A percentile compares a stretch with the other conserved stretches of the same genome.
Evolutionary conservation across 1,140 invertebrate species (phyloP).

Genomic region (Whitmania pigra): DNA sequence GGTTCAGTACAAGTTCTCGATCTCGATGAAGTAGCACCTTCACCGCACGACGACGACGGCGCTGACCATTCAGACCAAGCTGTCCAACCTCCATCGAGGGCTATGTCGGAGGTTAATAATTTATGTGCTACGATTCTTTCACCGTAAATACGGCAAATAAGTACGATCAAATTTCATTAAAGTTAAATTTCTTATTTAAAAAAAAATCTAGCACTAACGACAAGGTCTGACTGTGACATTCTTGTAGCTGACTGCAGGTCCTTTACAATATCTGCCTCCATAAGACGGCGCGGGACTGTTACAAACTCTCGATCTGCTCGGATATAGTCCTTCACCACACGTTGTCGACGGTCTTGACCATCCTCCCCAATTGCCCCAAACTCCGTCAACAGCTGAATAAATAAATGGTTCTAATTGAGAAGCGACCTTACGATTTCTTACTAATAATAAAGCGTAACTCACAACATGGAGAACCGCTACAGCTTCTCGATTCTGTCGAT

Average conservation of each 20-base stretch:
- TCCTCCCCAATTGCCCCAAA: constrained; percentile 50
- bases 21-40: constrained; percentile 31
- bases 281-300: constrained; percentile 50
- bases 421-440: too few relatives aligned
- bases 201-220: background rate
- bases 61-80: constrained; percentile 31
- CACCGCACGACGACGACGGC: constrained; percentile 26
- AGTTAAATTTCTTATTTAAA: too few relatives aligned
- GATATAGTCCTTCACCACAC: constrained; percentile 43
- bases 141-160: too few relatives aligned
- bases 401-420: too few relatives aligned
- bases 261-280: constrained; percentile 51
- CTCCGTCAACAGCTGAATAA: constrained; percentile 29
- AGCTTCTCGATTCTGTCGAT: background rate
- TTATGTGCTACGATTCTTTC: background rate
- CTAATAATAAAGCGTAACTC: background rate
- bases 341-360: constrained; percentile 37
- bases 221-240: background rate
- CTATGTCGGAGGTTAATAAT: background rate
- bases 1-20: constrained; percentile 40
- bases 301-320: constrained; percentile 36
- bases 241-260: background rate
- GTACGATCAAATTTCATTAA: too few relatives aligned
- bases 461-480: constrained; percentile 1
- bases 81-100: constrained; percentile 26